phyloP scores from a whole-genome alignment of 2,113 vertebrate species.

The Anoplopoma fimbria region DNA sequence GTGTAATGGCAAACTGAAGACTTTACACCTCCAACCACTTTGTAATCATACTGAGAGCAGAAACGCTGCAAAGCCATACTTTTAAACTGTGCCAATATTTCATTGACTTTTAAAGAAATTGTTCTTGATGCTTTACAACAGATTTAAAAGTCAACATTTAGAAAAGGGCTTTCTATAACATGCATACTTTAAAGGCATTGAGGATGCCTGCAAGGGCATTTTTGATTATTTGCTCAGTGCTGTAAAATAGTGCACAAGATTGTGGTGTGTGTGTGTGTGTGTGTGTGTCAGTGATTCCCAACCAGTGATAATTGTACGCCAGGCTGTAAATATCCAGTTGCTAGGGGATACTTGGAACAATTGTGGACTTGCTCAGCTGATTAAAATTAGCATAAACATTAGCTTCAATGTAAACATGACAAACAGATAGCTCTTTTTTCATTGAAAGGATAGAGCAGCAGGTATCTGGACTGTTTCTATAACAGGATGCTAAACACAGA shows the following conservation, averaged over 20 bases:
- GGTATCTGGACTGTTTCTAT: not conserved
- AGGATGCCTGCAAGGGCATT: not conserved
- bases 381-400: not conserved
- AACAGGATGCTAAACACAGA: not conserved
- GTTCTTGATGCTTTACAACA: not conserved
- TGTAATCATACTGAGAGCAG: slow-evolving; percentile 12
- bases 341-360: not conserved
- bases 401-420: not conserved
- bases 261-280: not conserved
- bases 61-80: not conserved
- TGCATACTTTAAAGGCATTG: not conserved
- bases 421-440: not conserved
- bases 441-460: not conserved
- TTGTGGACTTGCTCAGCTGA: too few species aligned
- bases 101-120: not conserved
- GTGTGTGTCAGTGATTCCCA: not conserved
- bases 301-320: not conserved
- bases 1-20: slow-evolving; percentile 10
- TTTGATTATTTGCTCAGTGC: not conserved
- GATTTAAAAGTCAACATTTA: not conserved
- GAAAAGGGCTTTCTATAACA: not conserved
- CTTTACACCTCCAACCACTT: not conserved
- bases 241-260: not conserved
- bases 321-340: not conserved
- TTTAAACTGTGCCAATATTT: not conserved